Percentiles rank a stretch among this genome's conserved stretches.
These are phyloP conservation scores for Pollenia amentaria DNA, from an alignment of 2,888 invertebrate species.

Conservation along the genomic window DNA sequence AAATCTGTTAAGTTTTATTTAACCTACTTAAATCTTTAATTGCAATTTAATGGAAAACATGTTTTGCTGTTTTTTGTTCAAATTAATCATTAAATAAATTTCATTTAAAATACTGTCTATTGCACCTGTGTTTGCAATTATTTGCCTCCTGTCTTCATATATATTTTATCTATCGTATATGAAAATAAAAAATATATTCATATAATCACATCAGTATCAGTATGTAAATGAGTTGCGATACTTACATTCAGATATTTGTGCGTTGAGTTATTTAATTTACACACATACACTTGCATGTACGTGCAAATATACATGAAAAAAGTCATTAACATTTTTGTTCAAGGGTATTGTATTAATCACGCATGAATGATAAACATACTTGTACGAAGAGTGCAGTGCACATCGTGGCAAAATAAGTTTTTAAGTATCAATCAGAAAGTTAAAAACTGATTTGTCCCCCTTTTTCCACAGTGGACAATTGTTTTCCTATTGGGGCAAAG, in stretches of 20 bases:
- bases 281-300: neutral
- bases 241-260: neutral
- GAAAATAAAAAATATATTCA: neutral
- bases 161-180: slow-evolving; percentile 11
- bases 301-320: neutral
- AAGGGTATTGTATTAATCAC: slow-evolving; percentile 58
- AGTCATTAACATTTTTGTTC: slow-evolving; percentile 57
- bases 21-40: neutral
- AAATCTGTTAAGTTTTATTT: neutral
- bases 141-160: slow-evolving; percentile 21
- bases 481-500: no score
- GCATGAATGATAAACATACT: slow-evolving; percentile 17
- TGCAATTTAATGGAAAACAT: neutral
- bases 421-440: slow-evolving; percentile 44
- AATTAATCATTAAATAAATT: slow-evolving; percentile 50
- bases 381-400: neutral
- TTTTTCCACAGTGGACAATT: neutral
- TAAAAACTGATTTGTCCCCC: slow-evolving; percentile 1
- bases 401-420: neutral
- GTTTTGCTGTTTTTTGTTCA: neutral
- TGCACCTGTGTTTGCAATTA: slow-evolving; percentile 50
- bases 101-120: slow-evolving; percentile 26
- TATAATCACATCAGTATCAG: neutral
- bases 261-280: neutral
- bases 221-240: neutral